Conservation (phyloP, 2,113 vertebrate species). For the Candoia aspera region DNA sequence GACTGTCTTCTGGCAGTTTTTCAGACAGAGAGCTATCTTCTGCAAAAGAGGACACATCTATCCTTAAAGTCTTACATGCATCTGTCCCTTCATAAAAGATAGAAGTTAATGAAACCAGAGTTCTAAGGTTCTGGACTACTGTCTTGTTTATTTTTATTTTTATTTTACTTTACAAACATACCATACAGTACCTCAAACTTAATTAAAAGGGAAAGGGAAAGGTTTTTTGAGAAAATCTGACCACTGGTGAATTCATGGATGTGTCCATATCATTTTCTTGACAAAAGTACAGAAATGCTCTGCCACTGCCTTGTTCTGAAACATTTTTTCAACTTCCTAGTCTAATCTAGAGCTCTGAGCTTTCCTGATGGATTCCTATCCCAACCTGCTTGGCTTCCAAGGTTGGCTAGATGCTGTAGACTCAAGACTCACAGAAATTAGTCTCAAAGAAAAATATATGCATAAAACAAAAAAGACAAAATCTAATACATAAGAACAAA, state of each 20-base stretch:
- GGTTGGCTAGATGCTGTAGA: not conserved
- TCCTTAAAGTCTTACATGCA: not conserved
- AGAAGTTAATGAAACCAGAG: not conserved
- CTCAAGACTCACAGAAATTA: too few species aligned
- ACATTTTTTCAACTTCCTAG: not conserved
- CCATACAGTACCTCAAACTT: not conserved
- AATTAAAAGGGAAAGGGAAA: not conserved
- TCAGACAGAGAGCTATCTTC: not conserved
- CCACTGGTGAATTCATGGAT: not conserved
- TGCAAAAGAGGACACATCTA: not conserved
- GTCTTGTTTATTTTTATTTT: too few species aligned
- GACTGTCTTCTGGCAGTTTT: not conserved
- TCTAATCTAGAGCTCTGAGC: not conserved
- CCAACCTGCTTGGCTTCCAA: not conserved
- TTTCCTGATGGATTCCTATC: not conserved
- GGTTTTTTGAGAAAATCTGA: not conserved
- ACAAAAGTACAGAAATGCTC: not conserved
- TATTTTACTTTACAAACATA: not conserved
- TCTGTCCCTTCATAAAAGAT: not conserved
- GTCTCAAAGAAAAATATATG: not conserved
- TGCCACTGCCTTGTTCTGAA: not conserved
- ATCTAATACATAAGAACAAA: not conserved
- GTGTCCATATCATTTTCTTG: not conserved
- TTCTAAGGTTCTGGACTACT: not conserved
- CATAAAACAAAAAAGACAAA: not conserved